Conservation (phyloP, 1,140 invertebrate genomes). For the Diachasmimorpha longicaudata region DNA sequence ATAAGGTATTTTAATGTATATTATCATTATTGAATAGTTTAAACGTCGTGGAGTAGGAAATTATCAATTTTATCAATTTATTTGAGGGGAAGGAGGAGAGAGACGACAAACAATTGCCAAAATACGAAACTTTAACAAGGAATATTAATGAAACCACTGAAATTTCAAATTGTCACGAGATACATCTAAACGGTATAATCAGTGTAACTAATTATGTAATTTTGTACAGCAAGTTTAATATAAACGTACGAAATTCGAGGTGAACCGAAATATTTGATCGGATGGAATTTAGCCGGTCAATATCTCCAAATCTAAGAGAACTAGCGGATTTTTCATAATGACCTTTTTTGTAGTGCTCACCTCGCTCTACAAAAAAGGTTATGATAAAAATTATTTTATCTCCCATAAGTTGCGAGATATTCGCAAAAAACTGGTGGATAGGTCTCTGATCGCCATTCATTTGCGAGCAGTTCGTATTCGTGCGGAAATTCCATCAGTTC, state of each 20-base stretch:
- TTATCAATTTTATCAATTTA: neutral
- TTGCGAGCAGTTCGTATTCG: too few relatives aligned
- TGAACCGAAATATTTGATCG: neutral
- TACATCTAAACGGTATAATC: conserved; percentile 15
- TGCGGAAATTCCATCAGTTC: neutral
- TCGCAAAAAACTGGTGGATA: too few relatives aligned
- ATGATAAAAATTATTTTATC: too few relatives aligned
- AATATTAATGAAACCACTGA: neutral
- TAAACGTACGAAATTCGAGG: conserved; percentile 25
- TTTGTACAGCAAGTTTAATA: conserved; percentile 41
- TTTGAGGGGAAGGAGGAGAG: neutral
- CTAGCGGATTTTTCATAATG: too few relatives aligned
- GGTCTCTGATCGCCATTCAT: too few relatives aligned
- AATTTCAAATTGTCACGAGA: conserved; percentile 8
- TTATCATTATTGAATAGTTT: conserved; percentile 10
- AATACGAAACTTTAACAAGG: conserved; percentile 31
- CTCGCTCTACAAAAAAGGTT: too few relatives aligned
- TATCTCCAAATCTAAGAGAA: too few relatives aligned
- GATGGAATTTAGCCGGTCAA: too few relatives aligned
- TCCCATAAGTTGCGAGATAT: too few relatives aligned
- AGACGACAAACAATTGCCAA: neutral
- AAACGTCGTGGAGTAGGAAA: neutral
- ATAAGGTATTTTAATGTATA: conserved; percentile 5
- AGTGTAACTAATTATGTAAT: conserved; percentile 30
- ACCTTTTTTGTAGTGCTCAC: too few relatives aligned